Evolutionary conservation across 2,797 vertebrate species (phyloP), one percentile per base, ranked within the genome.

Genomic region (Rousettus madagascariensis): DNA sequence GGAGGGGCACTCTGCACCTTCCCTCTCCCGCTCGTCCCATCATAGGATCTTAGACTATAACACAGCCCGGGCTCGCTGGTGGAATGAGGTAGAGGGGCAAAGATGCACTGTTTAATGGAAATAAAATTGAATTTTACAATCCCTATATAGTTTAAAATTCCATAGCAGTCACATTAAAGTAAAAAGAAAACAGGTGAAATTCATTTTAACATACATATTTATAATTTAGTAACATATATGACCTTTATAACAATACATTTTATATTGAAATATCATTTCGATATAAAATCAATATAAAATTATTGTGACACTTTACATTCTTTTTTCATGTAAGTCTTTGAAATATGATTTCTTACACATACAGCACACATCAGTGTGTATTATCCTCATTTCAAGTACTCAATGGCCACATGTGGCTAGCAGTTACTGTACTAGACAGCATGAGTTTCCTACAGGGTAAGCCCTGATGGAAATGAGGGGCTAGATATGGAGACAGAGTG

Each of bases 321-420:
- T 53, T 28, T 20, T 89, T 38, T n/a, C 28, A 55, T 20, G 33
- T 33, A 75, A 53, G 66, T 75, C 69, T 87, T 61, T 75, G 36
- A 90, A 87, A 65, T 53, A 20, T 0, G 15, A 8, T 26, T n/a
- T 41, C 66, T 66, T 36, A 78, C 0, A 26, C 0, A 4, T 33
- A 17, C 0, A 82, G 28, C 30, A 65, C 43, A 59, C 26, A 33
- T 43, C 19, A 8, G 16, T 66, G 41, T 41, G 43, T n/a, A 80
- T 3, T 1, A 46, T 61, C 16, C 49, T 72, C 9, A 69, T 20
- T 33, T n/a, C 41, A 38, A 41, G 43, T 30, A 20, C 17, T 86
- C 28, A 10, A 30, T 1, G 8, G n/a, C 12, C 6, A 36, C 19
- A 3, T 0, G 3, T 10, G 19, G n/a, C 51, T 6, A 4, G 36